Conservation (phyloP, 2,797 vertebrate species). For the Chromis chromis region DNA sequence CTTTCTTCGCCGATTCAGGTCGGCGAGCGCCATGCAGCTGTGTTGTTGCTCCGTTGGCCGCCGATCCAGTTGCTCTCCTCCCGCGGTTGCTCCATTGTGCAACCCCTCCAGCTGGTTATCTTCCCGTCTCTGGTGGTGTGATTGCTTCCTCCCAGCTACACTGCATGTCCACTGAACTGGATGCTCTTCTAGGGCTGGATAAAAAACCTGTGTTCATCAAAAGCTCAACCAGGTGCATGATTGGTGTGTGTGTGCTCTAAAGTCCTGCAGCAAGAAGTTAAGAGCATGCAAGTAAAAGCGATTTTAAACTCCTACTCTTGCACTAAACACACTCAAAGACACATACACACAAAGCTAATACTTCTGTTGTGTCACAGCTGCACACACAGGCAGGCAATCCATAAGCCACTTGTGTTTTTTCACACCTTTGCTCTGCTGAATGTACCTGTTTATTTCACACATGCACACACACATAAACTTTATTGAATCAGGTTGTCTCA, state of each 20-base stretch:
- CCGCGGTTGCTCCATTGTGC: not conserved
- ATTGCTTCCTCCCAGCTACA: not conserved
- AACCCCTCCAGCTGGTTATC: not conserved
- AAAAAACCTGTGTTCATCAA: too few species aligned
- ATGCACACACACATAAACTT: slow-evolving; percentile 1
- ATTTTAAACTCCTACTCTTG: not conserved
- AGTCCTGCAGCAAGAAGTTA: too few species aligned
- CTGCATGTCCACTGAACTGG: not conserved
- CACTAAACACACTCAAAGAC: not conserved
- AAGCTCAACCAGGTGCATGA: not conserved
- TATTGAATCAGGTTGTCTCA: slow-evolving; percentile 13
- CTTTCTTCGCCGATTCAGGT: not conserved
- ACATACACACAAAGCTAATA: not conserved
- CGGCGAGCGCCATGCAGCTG: not conserved
- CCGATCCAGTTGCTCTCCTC: not conserved
- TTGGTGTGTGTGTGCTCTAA: not conserved
- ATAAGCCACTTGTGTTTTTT: slow-evolving; percentile 2
- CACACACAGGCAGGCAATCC: too few species aligned
- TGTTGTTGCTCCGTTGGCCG: not conserved
- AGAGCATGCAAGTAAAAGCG: not conserved
- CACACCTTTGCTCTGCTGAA: slow-evolving; percentile 31
- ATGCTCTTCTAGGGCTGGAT: not conserved
- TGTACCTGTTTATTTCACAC: slow-evolving; percentile 37
- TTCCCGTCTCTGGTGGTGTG: not conserved
- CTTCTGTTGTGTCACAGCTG: not conserved